Evolutionary conservation across 2,113 vertebrate species (phyloP).

Genomic region (Xyliphius kryptos): DNA sequence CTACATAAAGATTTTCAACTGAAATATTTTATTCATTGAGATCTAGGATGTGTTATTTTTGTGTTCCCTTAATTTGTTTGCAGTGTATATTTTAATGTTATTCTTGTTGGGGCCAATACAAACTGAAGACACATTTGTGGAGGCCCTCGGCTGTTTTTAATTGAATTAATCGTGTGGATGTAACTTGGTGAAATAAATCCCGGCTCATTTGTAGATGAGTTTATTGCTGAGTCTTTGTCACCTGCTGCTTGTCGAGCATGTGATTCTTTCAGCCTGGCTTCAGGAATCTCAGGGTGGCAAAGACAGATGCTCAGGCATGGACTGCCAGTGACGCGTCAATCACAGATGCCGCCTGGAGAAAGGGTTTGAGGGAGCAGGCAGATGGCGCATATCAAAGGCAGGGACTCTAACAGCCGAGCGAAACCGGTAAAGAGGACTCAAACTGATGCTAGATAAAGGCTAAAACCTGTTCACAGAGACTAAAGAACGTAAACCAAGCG

Average conservation of each 20-base stretch:
- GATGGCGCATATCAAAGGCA: slow-evolving; percentile 36
- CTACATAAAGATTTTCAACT: too few relatives aligned
- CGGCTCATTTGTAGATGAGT: not conserved
- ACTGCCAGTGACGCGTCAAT: slow-evolving; percentile 27
- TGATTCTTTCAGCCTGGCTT: slow-evolving; percentile 11
- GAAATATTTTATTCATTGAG: too few relatives aligned
- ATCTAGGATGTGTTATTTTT: too few relatives aligned
- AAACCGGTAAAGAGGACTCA: not conserved
- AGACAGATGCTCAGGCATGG: slow-evolving; percentile 36
- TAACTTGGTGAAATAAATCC: slow-evolving; percentile 3
- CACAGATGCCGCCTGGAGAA: slow-evolving; percentile 28
- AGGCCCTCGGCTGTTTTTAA: too few relatives aligned
- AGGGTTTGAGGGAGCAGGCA: slow-evolving; percentile 15
- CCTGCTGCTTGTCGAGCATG: slow-evolving; percentile 1
- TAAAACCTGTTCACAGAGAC: not conserved
- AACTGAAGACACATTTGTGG: too few relatives aligned
- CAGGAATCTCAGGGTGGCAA: slow-evolving; percentile 17
- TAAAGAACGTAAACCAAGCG: not conserved
- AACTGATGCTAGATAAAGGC: not conserved
- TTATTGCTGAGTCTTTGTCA: not conserved
- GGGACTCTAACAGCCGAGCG: slow-evolving; percentile 20
- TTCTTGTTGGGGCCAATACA: too few relatives aligned
- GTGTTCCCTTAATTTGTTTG: too few relatives aligned
- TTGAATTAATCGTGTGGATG: not conserved
- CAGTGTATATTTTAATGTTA: too few relatives aligned